Evolutionary conservation across 1,140 invertebrate genomes (phyloP).

Genomic region (Chironomus tepperi): DNA sequence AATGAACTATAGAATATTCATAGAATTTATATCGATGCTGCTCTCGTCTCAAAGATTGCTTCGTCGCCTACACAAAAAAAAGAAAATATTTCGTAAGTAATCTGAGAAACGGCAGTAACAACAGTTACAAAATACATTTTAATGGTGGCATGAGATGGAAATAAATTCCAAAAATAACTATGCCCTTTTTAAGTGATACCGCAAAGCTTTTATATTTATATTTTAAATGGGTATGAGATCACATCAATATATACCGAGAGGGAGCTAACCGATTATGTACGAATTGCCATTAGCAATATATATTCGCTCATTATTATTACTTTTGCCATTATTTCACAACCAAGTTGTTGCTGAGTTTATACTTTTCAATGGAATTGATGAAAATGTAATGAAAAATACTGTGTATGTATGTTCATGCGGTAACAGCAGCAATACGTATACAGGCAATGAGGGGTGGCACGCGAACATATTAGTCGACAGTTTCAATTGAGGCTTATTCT

Average conservation of each 20-base stretch:
- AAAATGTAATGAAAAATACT: conserved; percentile 9
- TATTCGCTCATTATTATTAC: conserved; percentile 6
- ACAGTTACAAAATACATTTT: no score
- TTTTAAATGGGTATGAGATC: not conserved
- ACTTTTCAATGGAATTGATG: conserved; percentile 5
- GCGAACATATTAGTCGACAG: not conserved
- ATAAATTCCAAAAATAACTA: conserved; percentile 6
- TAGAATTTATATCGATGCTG: no score
- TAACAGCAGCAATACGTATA: not conserved
- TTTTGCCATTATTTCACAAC: not conserved
- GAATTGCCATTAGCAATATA: not conserved
- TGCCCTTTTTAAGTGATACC: not conserved
- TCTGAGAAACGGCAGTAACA: no score
- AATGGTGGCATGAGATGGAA: not conserved
- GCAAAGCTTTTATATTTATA: conserved; percentile 14
- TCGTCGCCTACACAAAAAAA: no score
- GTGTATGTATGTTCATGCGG: not conserved
- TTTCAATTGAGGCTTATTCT: not conserved
- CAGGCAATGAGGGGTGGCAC: not conserved
- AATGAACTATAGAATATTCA: no score
- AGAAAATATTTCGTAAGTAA: no score
- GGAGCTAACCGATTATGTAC: not conserved
- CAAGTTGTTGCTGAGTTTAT: not conserved
- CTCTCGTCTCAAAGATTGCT: no score
- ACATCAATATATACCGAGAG: not conserved